Base-by-base conservation (phyloP, 2,113 vertebrate species). In the Corydoras maculifer region DNA sequence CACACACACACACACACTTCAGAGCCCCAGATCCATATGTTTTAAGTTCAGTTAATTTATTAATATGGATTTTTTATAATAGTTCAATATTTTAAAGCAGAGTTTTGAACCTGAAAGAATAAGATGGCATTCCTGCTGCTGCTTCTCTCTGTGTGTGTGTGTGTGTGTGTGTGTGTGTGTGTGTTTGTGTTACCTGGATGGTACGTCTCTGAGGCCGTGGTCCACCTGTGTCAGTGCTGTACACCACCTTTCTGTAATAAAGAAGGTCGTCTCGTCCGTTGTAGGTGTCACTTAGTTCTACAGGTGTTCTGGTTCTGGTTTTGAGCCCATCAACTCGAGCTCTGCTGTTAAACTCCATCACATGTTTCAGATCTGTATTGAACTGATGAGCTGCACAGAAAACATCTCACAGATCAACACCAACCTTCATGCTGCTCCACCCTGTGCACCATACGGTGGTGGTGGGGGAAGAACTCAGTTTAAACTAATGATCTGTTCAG, bases 321-420 rank as follows among this genome's bases (percentile, higher is more conserved):
- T 88, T 69, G 74, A 99, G 84, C 8, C 81, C 77, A 3, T 97
- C 94, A 0, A 61, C 73, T 0, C 88, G 91, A 0, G 76, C 78
- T 0, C 9, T n/a, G 0, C 72, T 69, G 50, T 93, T 91, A 75
- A 96, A 99, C 71, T 89, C 87, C 93, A 97, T 92, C 2, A 84
- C 73, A 0, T 78, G 89, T 70, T 91, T 86, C 0, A 77, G 80
- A 63, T 89, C 91, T 0, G 87, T 0, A 4, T 75, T 55, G 88
- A 94, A 0, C 83, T 86, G 81, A 43, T 95, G 93, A 66, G 76
- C 96, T 99, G 58, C 15, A 75, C 49, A 60, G 32, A 55, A 30
- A 35, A 43, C 35, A 43, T 8, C 35, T 43, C 3, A 58, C 3
- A 12, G 43, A 31, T 11, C 12, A 57, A 35, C 50, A 25, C 4